Evolutionary conservation across 2,888 invertebrate species (phyloP), one percentile per base, ranked within the genome.

Genomic region (Meganola albula): DNA sequence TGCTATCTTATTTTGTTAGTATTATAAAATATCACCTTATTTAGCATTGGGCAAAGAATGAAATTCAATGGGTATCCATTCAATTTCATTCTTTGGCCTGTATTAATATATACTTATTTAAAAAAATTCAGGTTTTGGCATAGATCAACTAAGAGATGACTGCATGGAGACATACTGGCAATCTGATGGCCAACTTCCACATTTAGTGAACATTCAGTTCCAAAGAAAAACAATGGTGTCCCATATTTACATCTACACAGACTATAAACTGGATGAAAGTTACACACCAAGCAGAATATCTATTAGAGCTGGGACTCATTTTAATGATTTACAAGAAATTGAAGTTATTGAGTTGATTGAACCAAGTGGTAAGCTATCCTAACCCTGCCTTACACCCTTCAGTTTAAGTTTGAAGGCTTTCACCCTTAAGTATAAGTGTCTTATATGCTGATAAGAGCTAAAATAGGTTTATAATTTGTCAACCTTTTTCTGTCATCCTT

Each of bases 81-180:
- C n/a, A n/a, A n/a, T n/a, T n/a, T n/a, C n/a, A n/a, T n/a, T n/a
- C n/a, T n/a, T n/a, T n/a, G n/a, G n/a, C n/a, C n/a, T n/a, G n/a
- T n/a, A n/a, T n/a, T n/a, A n/a, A n/a, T n/a, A n/a, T n/a, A n/a
- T n/a, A n/a, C n/a, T n/a, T n/a, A n/a, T n/a, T n/a, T n/a, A n/a
- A n/a, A n/a, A n/a, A n/a, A n/a, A n/a, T 20, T 20, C 55, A 94
- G 98, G 99, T 24, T 99, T 98, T 87, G 99, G 99, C 2, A 98
- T 99, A 3, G 97, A 98, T 65, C 98, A 99, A 66, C 77, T 99
- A 23, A 87, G 98, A 45, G 98, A 99, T 74, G 96, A 97, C 66
- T 94, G 95, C 44, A 93, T 95, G 76, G 99, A 99, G 53, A 97
- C 98, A 2, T 99, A 98, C 73, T 99, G 99, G 99, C 99, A 99